Evolutionary conservation across 2,888 invertebrate species (phyloP).

Genomic region (Drosophila borealis): DNA sequence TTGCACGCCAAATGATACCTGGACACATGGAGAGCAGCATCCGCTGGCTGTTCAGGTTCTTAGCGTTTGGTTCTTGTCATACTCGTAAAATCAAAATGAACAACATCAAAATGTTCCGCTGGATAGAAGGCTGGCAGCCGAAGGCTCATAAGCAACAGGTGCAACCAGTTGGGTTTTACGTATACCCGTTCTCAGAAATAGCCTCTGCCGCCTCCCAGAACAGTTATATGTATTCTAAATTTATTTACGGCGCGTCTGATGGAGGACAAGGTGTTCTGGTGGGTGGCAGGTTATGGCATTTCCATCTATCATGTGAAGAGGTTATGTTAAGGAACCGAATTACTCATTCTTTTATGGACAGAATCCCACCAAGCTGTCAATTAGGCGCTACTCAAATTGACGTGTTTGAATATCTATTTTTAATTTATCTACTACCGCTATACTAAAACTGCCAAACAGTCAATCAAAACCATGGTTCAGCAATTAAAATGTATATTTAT

Average conservation of each 20-base stretch:
- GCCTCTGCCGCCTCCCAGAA: neutral
- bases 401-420: neutral
- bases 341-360: neutral
- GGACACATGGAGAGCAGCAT: slow-evolving; percentile 46
- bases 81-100: slow-evolving; percentile 42
- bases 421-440: neutral
- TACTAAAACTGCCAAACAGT: neutral
- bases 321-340: neutral
- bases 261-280: slow-evolving; percentile 11
- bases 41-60: slow-evolving; percentile 32
- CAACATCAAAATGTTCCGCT: slow-evolving; percentile 41
- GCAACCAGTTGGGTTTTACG: slow-evolving; percentile 38
- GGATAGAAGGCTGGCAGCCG: slow-evolving; percentile 24
- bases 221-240: slow-evolving; percentile 29
- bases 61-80: slow-evolving; percentile 32
- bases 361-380: neutral
- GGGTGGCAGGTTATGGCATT: slow-evolving; percentile 12
- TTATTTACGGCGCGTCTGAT: slow-evolving; percentile 25
- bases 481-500: neutral
- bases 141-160: slow-evolving; percentile 53
- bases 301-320: neutral
- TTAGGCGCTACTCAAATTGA: too few species aligned
- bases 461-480: neutral
- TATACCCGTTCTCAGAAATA: neutral
- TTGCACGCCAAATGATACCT: slow-evolving; percentile 7